Evolutionary conservation across 1,140 invertebrate genomes (phyloP).

Genomic region (Macrobrachium nipponense): DNA sequence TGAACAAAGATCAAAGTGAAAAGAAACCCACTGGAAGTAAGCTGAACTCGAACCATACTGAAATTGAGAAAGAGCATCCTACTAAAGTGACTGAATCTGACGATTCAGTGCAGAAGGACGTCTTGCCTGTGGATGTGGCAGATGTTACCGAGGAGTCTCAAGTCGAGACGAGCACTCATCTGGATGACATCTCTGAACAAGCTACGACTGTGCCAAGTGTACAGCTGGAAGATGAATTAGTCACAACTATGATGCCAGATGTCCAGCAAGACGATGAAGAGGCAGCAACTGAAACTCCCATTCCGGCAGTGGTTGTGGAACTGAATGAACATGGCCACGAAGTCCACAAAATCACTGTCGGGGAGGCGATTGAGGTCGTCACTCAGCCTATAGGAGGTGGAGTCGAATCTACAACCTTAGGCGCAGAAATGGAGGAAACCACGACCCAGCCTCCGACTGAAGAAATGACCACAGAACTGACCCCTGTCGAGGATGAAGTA

Average conservation of each 20-base stretch:
- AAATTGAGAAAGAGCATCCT: neutral
- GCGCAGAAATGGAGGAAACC: neutral
- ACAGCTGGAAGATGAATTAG: neutral
- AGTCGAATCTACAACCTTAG: neutral
- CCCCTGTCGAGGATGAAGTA: conserved; percentile 8
- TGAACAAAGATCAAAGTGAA: conserved; percentile 36
- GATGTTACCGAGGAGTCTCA: neutral
- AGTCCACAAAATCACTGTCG: conserved; percentile 38
- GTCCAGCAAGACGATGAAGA: neutral
- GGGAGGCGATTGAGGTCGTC: conserved; percentile 34
- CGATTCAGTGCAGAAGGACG: neutral
- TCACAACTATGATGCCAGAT: neutral
- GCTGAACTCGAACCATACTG: neutral
- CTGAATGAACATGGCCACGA: conserved; percentile 32
- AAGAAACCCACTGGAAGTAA: conserved; percentile 17
- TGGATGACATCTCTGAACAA: neutral
- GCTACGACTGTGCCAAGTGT: neutral
- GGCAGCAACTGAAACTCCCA: neutral
- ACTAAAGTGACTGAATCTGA: neutral
- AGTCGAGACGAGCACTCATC: neutral
- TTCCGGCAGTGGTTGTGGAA: conserved; percentile 35
- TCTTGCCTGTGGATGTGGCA: neutral
- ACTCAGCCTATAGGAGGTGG: neutral
- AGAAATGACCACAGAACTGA: neutral
- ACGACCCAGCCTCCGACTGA: neutral